Evolutionary conservation across 2,113 vertebrate species (phyloP), one percentile per base, ranked within the genome.

Genomic region (Brachypteracias leptosomus): DNA sequence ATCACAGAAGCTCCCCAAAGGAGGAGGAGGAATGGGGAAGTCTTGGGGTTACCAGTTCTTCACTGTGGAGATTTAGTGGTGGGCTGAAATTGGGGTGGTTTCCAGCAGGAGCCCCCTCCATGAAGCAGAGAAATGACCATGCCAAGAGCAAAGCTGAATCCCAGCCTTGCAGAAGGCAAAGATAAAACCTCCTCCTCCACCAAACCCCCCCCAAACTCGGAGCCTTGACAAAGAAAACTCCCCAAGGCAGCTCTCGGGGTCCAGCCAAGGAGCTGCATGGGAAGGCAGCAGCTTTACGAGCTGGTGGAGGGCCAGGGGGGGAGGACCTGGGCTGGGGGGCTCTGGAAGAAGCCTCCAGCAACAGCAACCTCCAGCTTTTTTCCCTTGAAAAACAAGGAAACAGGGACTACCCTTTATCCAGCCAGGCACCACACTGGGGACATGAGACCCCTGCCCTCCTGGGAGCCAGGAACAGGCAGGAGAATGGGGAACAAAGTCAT

Each of bases 11-110:
- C 20, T 36, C 66, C 58, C 80, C 8, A 2, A 5, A 57, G 86
- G 36, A 74, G 26, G 72, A 1, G 1, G 5, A 20, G 40, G 1
- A 1, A 7, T 6, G 1, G n/a, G n/a, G n/a, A 33, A 21, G 12
- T n/a, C 22, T 26, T 15, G 12, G 15, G 3, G 1, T 3, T 42
- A 17, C 35, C 49, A 28, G 42, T 8, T 73, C 58, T 49, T 21
- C 17, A 0, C 81, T 62, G 57, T 42, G 42, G 42, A 28, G 55
- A 36, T 28, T 71, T 77, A 71, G 71, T 52, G 29, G 8, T 2
- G 16, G 21, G 59, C 42, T 67, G 49, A 62, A 36, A 14, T 33
- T 7, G 0, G 47, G 67, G 0, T 62, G 55, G 31, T 33, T 67
- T 71, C 16, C 62, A 33, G 75, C 55, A 71, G 80, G n/a, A 83